Base-by-base conservation (phyloP, 2,888 invertebrate genomes). In the Leptura quadrifasciata region DNA sequence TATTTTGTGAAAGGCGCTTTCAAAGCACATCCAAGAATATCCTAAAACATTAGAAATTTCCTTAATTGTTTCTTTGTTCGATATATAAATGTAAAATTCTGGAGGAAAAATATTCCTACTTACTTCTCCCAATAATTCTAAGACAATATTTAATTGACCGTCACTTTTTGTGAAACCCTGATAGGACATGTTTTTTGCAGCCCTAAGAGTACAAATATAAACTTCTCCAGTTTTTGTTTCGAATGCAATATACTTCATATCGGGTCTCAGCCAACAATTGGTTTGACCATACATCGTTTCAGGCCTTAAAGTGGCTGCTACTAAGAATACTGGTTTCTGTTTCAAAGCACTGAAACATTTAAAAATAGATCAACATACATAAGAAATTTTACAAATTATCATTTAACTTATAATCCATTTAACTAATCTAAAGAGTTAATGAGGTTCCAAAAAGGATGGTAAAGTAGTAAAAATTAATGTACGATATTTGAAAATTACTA, bases 211-310 rank as follows among this genome's bases (percentile, higher is more conserved):
- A 83, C 95, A 96, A 64, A 99, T 92, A 89, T 95, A 98, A 52
- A 99, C 91, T 78, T 97, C 97, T 61, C 91, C 91, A 55, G 91
- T 90, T 15, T 91, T 91, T 0, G 94, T 93, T 85, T 93, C 91
- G 88, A 97, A 96, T 0, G 96, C 98, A 80, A 98, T 93, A 87
- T 99, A 99, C 81, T 93, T 94, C 87, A 99, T 96, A 86, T 98
- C 98, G 0, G 99, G 99, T 86, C 95, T 95, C 3, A 99, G 89
- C 98, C 99, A 99, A 88, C 98, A 99, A 88, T 99, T 99, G 0
- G 99, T 99, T 91, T 99, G 99, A 0, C 99, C 99, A 87, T 98
- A 99, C 99, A 99, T 99, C 0, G 99, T 99, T 91, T 99, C 99
- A 0, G 99, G 98, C 76, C 99, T 92, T n/a, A 99, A 90, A 5